These are phyloP conservation scores for Branchinecta lynchi DNA, from an alignment of 1,140 invertebrate genomes.

Conservation along the genomic window DNA sequence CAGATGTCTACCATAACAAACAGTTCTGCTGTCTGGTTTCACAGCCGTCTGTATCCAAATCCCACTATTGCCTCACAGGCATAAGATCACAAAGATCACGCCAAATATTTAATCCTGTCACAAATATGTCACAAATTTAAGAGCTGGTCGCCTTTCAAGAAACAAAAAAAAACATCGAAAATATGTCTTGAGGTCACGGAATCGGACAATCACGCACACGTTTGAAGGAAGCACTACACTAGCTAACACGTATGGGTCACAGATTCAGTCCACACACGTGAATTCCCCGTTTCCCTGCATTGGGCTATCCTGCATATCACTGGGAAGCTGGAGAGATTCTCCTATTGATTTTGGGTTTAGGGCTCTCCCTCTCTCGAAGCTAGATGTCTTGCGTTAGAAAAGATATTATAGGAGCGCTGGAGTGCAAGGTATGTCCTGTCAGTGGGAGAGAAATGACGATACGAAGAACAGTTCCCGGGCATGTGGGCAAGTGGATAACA, in stretches of 20 bases:
- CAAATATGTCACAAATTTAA: too few species aligned
- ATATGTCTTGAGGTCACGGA: too few species aligned
- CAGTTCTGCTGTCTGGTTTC: too few species aligned
- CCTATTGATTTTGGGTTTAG: conserved; percentile 7
- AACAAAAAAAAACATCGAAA: too few species aligned
- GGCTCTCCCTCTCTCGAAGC: not conserved
- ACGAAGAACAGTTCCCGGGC: not conserved
- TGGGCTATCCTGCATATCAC: not conserved
- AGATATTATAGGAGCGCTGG: not conserved
- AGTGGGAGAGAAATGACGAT: not conserved
- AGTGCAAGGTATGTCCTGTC: not conserved
- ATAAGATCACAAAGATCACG: too few species aligned
- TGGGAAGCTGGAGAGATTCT: not conserved
- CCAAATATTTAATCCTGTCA: too few species aligned
- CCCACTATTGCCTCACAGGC: too few species aligned
- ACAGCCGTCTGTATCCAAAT: too few species aligned
- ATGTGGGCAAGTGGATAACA: not conserved
- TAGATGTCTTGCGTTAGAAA: conserved; percentile 4
- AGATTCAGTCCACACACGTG: not conserved
- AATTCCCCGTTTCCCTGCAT: not conserved
- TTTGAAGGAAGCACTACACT: too few species aligned
- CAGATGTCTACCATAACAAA: too few species aligned
- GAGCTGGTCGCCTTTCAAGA: too few species aligned
- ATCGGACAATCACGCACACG: too few species aligned
- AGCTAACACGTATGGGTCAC: not conserved